Base-by-base conservation (phyloP, 1,140 invertebrate genomes). In the Bombus ignitus region DNA sequence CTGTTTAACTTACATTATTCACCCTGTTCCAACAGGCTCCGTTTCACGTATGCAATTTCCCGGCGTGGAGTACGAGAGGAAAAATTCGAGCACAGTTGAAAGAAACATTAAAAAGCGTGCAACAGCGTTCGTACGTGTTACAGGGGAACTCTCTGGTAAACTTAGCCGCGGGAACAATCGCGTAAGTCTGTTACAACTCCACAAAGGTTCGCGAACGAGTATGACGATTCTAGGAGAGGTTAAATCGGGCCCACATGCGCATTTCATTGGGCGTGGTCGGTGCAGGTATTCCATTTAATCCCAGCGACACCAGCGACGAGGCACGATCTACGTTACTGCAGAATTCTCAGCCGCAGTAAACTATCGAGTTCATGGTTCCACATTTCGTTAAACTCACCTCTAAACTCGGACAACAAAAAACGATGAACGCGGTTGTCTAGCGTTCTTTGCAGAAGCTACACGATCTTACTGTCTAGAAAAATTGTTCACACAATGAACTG, bases 241-340 rank as follows among this genome's bases (percentile, higher is more conserved):
- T 83, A 86, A 86, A 83, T 77, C 83, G 73, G 25, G 72, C 47
- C 73, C 62, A 82, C 80, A 83, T 76, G 85, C 80, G 79, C 80
- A 53, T 86, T 86, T 86, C 81, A 77, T 81, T 86, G 85, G 85
- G 85, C 85, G 85, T 86, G 85, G 85, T 42, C 85, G 85, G 12
- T 47, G 53, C 37, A 35, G 62, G 78, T 81, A 57, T 71, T 37
- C 71, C 73, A 77, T 83, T 86, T 83, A 86, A 86, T 86, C 81
- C 80, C 73, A 47, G 59, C 77, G 71, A 81, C 84, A 85, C 66
- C 78, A 25, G 2, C 57, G 53, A 44, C 70, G 68, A 32, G 44
- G 42, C 77, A 32, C 53, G 59, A 44, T 57, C 59, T n/a, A 32
- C 35, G 78, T 75, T 74, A 35, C 71, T 68, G 66, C 68, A 65